A percentile compares a stretch with the other conserved stretches of the same genome.
These are phyloP conservation scores for Xerus rutilus DNA, from an alignment of 2,797 vertebrate species.

Conservation along the genomic window DNA sequence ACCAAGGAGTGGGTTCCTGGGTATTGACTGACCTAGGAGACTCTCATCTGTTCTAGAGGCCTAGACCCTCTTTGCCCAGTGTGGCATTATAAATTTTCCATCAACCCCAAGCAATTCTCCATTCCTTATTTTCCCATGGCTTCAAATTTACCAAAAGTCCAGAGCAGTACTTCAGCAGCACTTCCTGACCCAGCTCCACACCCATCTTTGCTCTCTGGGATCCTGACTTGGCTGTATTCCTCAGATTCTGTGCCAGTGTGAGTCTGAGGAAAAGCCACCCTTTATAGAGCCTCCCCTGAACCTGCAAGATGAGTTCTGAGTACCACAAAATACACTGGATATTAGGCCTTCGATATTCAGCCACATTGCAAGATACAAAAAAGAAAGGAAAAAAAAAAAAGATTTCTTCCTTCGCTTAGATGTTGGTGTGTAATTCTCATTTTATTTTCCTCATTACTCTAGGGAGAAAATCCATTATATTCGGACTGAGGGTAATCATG, in stretches of 20 bases:
- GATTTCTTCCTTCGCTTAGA: background rate
- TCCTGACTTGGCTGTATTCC: background rate
- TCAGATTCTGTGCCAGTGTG: background rate
- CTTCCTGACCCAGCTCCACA: background rate
- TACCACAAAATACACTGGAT: background rate
- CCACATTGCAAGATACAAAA: background rate
- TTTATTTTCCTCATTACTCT: conserved; percentile 74
- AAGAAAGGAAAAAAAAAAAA: background rate
- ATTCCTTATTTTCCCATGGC: background rate
- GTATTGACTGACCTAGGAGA: background rate
- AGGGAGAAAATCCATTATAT: conserved; percentile 99
- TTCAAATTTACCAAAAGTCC: background rate
- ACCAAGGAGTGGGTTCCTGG: too few relatives aligned
- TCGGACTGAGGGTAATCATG: conserved; percentile 95
- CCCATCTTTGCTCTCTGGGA: background rate
- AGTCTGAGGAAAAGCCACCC: background rate
- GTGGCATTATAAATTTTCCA: background rate
- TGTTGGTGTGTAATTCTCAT: background rate
- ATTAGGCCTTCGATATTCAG: background rate
- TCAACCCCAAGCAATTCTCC: background rate
- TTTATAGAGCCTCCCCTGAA: background rate
- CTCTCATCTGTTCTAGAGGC: background rate
- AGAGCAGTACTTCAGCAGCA: background rate
- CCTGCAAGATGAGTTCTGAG: background rate
- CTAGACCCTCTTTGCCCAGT: background rate